A percentile compares a stretch with the other conserved stretches of the same genome.
These are phyloP conservation scores for Leucophora obtusa DNA, from an alignment of 2,888 invertebrate genomes.

Conservation along the genomic window DNA sequence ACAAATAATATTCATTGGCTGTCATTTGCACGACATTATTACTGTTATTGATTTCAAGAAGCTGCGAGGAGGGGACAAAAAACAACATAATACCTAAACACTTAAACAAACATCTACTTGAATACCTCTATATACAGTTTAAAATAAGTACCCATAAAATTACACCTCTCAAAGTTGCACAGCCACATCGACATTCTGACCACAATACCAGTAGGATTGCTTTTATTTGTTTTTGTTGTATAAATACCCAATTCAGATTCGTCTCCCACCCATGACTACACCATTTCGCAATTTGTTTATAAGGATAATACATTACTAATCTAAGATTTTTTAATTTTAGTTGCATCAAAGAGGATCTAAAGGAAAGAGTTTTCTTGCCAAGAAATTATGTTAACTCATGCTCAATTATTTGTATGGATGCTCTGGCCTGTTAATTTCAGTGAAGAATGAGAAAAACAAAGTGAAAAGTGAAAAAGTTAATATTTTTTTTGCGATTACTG, in stretches of 20 bases:
- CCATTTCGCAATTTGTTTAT: background rate
- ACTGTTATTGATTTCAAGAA: conserved; percentile 36
- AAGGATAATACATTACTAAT: too few species aligned
- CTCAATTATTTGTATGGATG: too few species aligned
- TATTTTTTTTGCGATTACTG: too few species aligned
- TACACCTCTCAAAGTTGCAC: background rate
- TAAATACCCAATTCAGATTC: background rate
- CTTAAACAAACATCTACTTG: background rate
- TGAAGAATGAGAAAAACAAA: too few species aligned
- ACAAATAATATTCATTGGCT: conserved; percentile 56
- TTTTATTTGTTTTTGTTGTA: background rate
- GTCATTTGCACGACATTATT: conserved; percentile 51
- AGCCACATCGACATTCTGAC: background rate
- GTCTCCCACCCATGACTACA: background rate
- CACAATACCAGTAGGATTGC: background rate
- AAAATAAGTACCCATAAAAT: conserved; percentile 20
- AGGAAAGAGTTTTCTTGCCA: too few species aligned
- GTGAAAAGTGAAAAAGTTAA: too few species aligned
- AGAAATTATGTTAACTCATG: too few species aligned
- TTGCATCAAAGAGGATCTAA: too few species aligned
- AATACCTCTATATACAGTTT: background rate
- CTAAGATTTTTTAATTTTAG: too few species aligned
- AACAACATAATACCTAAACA: conserved; percentile 1
- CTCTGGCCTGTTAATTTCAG: too few species aligned
- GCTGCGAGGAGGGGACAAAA: background rate